A percentile compares a stretch with the other conserved stretches of the same genome.
Evolutionary conservation across 2,797 vertebrate genomes (phyloP).

Genomic region (Danio choprae): DNA sequence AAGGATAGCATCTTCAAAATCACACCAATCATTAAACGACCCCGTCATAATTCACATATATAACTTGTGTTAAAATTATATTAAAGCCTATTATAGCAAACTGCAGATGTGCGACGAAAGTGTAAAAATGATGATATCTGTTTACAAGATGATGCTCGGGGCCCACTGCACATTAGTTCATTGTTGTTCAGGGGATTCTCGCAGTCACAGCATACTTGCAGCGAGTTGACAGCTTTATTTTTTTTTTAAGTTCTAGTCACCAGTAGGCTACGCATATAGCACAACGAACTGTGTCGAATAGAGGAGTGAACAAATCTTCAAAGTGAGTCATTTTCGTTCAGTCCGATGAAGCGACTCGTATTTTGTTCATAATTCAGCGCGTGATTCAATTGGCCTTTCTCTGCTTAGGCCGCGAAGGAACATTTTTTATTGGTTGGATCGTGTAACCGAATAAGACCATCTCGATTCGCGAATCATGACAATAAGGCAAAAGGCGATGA

Average conservation of each 20-base stretch:
- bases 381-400: neutral
- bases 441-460: neutral
- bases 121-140: neutral
- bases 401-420: neutral
- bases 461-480: neutral
- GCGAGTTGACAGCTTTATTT: neutral
- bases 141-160: neutral
- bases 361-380: neutral
- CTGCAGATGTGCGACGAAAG: neutral
- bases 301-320: constrained; percentile 1
- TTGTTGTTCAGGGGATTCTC: neutral
- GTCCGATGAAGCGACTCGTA: neutral
- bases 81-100: neutral
- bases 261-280: neutral
- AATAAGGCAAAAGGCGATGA: neutral
- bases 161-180: neutral
- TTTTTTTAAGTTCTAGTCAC: neutral
- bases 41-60: neutral
- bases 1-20: neutral
- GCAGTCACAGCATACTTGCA: neutral
- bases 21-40: neutral
- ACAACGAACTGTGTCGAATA: neutral
- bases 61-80: neutral
- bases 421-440: neutral
- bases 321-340: constrained; percentile 13